A percentile compares a stretch with the other conserved stretches of the same genome.
phyloP scores from a whole-genome alignment of 2,888 invertebrate species.

The Aricia artaxerxes region DNA sequence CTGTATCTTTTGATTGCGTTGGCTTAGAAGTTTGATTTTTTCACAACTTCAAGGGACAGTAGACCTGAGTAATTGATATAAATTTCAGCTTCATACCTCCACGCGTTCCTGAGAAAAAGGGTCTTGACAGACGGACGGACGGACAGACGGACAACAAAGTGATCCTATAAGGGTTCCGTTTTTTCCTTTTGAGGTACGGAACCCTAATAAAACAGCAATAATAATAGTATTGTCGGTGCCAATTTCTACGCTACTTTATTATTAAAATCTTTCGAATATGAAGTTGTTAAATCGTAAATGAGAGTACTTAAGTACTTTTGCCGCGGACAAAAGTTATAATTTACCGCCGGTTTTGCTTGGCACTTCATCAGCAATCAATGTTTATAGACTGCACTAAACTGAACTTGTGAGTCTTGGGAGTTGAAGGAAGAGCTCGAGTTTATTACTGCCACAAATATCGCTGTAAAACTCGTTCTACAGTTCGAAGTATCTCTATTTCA shows the following conservation, averaged over 20 bases:
- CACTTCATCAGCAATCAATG: neutral
- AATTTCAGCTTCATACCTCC: no score
- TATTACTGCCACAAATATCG: slow-evolving; percentile 7
- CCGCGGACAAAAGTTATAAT: neutral
- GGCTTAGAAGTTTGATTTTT: no score
- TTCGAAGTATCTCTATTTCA: neutral
- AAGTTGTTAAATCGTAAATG: slow-evolving; percentile 8
- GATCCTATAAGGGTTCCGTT: no score
- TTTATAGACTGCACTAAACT: slow-evolving; percentile 6
- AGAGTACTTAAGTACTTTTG: neutral
- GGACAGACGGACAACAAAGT: no score
- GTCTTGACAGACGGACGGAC: no score
- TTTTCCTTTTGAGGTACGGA: no score
- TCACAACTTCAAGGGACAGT: no score
- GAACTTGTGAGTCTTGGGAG: slow-evolving; percentile 1
- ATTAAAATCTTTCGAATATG: neutral
- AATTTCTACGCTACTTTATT: neutral
- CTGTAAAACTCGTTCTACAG: neutral
- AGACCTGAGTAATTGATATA: no score
- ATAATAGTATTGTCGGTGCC: no score
- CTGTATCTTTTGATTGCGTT: no score
- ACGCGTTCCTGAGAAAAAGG: no score
- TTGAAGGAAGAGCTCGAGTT: neutral
- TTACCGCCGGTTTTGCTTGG: neutral
- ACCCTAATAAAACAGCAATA: no score